Evolutionary conservation across 2,888 invertebrate genomes (phyloP), one percentile per base, ranked within the genome.

Genomic region (Heliconius aoede): DNA sequence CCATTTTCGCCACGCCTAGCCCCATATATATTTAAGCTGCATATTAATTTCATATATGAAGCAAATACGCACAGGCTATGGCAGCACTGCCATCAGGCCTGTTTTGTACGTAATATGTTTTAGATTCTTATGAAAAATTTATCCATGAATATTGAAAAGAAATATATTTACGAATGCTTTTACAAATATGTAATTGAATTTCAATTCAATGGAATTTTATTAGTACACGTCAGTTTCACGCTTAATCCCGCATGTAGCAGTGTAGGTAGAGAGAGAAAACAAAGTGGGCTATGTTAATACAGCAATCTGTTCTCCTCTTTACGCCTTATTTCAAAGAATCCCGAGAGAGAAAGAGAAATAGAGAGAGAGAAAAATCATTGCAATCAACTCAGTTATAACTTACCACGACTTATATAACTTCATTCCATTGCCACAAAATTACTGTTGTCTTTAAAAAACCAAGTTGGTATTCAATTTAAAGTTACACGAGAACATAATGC

Each of bases 91-190:
- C 55, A 67, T 58, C 40, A 65, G 51, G 40, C 15, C 26, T 74
- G 65, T 36, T 55, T 65, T 74, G 36, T 76, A 78, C 69, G 73
- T 62, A 78, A 77, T 46, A 65, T 71, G 65, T 77, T 74, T 73
- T 76, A 69, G 73, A 73, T 75, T 64, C 58, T 58, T 68, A 64
- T 69, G 62, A 68, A 75, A 55, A 28, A 40, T n/a, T 74, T 68
- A 24, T 40, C 28, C 36, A 60, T 60, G 58, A 74, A 74, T 74
- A 74, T 55, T 40, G 64, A 74, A 58, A 58, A 67, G 40, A 58
- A 67, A 62, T 74, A 26, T 67, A n/a, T 9, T 58, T 58, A 24
- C 24, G 26, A 64, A n/a, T 11, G 36, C 24, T 64, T 64, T 64
- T 15, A 67, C 55, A 65, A 65, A 65, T 73, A 51, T 51, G 32